Percentiles rank a stretch among this genome's conserved stretches.
Conservation (phyloP, 1,140 invertebrate species). For the Brachionus rubens region DNA sequence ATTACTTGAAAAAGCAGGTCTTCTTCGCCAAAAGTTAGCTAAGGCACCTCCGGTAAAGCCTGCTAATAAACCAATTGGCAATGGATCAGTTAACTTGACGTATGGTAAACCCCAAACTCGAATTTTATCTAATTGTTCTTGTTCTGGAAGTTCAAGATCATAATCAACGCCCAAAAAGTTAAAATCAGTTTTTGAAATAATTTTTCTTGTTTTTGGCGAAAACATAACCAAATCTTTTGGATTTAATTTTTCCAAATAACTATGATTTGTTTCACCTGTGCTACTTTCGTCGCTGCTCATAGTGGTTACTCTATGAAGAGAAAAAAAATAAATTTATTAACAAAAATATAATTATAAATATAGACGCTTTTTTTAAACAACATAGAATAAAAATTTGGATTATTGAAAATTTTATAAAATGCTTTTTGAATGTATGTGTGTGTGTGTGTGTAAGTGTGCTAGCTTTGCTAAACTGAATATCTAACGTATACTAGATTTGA, state of each 20-base stretch:
- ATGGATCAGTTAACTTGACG: background rate
- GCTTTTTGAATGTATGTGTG: background rate
- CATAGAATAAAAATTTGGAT: slow-evolving; percentile 1
- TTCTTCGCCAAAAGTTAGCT: slow-evolving; percentile 2
- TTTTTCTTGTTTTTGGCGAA: slow-evolving; percentile 22
- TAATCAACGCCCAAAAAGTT: slow-evolving; percentile 32
- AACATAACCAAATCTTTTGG: slow-evolving; percentile 46
- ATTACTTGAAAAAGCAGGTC: slow-evolving; percentile 38
- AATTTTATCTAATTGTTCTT: slow-evolving; percentile 25
- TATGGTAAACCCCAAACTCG: slow-evolving; percentile 35
- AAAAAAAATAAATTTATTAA: slow-evolving; percentile 12
- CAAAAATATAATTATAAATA: background rate
- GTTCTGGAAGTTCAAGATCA: slow-evolving; percentile 1
- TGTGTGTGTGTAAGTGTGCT: background rate
- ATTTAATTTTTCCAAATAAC: slow-evolving; percentile 42
- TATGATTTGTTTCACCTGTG: slow-evolving; percentile 21
- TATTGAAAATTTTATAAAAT: slow-evolving; percentile 15
- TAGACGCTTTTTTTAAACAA: background rate
- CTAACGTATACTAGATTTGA: background rate
- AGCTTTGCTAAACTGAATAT: background rate
- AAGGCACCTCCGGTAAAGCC: slow-evolving; percentile 1
- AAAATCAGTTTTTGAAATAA: slow-evolving; percentile 40
- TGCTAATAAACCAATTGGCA: background rate
- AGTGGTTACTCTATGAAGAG: background rate
- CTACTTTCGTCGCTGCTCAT: background rate